phyloP scores from a whole-genome alignment of 1,140 invertebrate species.

The Antheraea pernyi region DNA sequence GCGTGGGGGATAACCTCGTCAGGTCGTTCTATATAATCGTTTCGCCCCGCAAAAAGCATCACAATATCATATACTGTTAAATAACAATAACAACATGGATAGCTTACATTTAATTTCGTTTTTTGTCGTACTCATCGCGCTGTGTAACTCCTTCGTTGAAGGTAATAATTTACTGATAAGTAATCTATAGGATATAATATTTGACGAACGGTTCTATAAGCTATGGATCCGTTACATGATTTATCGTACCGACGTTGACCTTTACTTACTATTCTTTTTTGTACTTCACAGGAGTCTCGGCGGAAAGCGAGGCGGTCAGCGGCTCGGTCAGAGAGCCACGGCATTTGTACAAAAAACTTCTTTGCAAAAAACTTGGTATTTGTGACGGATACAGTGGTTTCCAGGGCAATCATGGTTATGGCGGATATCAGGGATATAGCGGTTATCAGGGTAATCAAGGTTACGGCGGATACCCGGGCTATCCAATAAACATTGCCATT shows the following conservation, averaged over 20 bases:
- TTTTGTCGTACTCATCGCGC: slow-evolving; percentile 15
- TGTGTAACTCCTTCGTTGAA: neutral
- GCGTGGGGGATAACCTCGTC: slow-evolving; percentile 61
- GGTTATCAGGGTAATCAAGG: slow-evolving; percentile 19
- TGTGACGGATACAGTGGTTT: slow-evolving; percentile 41
- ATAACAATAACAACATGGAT: slow-evolving; percentile 44
- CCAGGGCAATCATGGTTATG: slow-evolving; percentile 27
- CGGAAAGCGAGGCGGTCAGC: slow-evolving; percentile 17
- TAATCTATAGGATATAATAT: neutral
- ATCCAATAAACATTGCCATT: slow-evolving; percentile 63
- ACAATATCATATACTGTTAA: slow-evolving; percentile 23
- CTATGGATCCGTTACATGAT: neutral
- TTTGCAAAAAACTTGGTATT: slow-evolving; percentile 49
- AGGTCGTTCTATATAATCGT: slow-evolving; percentile 53
- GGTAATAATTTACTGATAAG: slow-evolving; percentile 3
- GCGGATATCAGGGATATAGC: slow-evolving; percentile 31
- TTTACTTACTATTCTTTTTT: neutral
- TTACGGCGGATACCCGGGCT: slow-evolving; percentile 16
- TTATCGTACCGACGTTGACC: neutral
- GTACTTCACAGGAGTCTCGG: slow-evolving; percentile 26
- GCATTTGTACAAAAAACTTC: slow-evolving; percentile 35
- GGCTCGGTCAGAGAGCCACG: slow-evolving; percentile 31
- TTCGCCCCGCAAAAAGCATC: slow-evolving; percentile 20
- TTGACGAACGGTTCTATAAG: neutral
- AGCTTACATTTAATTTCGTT: slow-evolving; percentile 34